Conservation (phyloP, 1,140 invertebrate species). For the Capitella teleta region DNA sequence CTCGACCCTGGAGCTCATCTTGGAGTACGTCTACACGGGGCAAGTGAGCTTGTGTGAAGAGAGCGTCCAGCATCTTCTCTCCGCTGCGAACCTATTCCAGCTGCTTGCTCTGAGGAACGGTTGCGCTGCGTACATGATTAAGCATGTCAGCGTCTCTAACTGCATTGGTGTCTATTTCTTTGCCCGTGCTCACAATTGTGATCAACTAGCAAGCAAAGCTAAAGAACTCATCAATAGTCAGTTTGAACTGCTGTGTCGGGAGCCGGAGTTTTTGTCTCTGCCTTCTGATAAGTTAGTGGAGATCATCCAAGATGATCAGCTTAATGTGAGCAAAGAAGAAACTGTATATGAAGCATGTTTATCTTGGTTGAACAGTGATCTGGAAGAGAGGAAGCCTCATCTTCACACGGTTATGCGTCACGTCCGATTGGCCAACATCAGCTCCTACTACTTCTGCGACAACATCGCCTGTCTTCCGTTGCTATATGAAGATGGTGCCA, state of each 20-base stretch:
- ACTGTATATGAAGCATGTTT: constrained; percentile 48
- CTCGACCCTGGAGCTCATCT: constrained; percentile 41
- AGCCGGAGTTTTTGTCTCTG: constrained; percentile 31
- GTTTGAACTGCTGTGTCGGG: constrained; percentile 25
- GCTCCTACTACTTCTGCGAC: constrained; percentile 52
- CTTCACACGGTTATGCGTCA: constrained; percentile 44
- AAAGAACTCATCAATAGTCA: constrained; percentile 36
- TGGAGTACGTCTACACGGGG: constrained; percentile 51
- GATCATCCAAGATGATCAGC: constrained; percentile 46
- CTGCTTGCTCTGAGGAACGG: constrained; percentile 33
- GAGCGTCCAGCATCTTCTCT: constrained; percentile 49
- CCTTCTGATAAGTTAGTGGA: constrained; percentile 41
- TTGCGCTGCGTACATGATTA: constrained; percentile 38
- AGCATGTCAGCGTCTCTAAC: constrained; percentile 31
- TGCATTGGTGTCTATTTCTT: constrained; percentile 40
- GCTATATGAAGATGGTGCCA: constrained; percentile 24
- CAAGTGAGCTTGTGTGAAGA: constrained; percentile 44
- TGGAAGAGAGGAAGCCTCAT: constrained; percentile 19
- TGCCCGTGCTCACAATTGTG: constrained; percentile 35
- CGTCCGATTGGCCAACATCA: constrained; percentile 48
- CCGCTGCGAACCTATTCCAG: constrained; percentile 51
- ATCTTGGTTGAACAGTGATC: constrained; percentile 45
- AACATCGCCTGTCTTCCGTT: constrained; percentile 42
- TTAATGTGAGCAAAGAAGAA: constrained; percentile 49
- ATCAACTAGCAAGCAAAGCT: constrained; percentile 27